phyloP scores from a whole-genome alignment of 1,140 invertebrate genomes.

The Metaphire vulgaris region DNA sequence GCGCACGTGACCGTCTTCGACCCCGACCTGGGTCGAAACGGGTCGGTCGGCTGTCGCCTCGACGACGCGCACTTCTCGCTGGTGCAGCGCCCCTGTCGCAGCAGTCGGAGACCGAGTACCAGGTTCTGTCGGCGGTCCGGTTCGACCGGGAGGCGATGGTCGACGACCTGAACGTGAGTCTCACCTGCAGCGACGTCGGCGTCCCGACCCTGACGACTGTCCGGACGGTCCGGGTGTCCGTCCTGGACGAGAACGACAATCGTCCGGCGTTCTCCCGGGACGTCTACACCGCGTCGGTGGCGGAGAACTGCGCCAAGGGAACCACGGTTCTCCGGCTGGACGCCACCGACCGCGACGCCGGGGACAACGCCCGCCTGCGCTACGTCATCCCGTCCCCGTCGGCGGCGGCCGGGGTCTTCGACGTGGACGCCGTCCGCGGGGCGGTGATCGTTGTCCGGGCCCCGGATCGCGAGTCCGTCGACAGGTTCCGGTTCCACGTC shows the following conservation, averaged over 20 bases:
- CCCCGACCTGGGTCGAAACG: constrained; percentile 78
- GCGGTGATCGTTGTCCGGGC: constrained; percentile 73
- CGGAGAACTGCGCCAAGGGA: constrained; percentile 33
- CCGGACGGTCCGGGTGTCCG: constrained; percentile 32
- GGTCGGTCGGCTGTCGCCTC: constrained; percentile 54
- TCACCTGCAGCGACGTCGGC: constrained; percentile 37
- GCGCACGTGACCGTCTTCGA: constrained; percentile 84
- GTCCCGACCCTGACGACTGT: constrained; percentile 31
- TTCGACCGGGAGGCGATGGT: constrained; percentile 37
- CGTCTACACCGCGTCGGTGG: constrained; percentile 33
- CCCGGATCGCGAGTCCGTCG: constrained; percentile 74
- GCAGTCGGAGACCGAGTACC: constrained; percentile 31
- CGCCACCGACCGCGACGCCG: constrained; percentile 31
- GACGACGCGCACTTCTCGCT: constrained; percentile 6
- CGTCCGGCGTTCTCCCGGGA: constrained; percentile 33
- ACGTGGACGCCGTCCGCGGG: constrained; percentile 57
- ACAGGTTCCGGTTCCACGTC: constrained; percentile 45
- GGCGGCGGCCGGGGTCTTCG: neutral
- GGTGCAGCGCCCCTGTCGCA: neutral
- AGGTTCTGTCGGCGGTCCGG: constrained; percentile 32
- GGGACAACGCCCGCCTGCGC: neutral
- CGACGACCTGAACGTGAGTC: constrained; percentile 28
- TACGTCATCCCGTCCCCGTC: neutral
- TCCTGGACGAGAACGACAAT: constrained; percentile 40
- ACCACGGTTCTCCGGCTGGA: constrained; percentile 26